Percentiles rank a stretch among this genome's conserved stretches.
Evolutionary conservation across 1,140 invertebrate genomes (phyloP).

Genomic region (Lanistes nyassanus): DNA sequence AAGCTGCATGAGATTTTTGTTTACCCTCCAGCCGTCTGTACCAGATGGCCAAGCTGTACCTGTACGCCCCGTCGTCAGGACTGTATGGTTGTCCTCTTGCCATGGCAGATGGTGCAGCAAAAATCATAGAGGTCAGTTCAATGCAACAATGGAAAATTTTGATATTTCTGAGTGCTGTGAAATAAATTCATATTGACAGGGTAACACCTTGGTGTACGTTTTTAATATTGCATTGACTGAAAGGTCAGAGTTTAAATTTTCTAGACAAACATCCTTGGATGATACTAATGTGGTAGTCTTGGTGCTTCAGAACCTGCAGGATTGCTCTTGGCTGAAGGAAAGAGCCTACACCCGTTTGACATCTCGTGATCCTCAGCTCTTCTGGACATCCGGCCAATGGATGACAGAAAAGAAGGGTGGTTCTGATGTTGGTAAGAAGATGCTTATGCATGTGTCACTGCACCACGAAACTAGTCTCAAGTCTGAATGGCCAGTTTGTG

Average conservation of each 20-base stretch:
- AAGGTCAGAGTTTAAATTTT: not conserved
- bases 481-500: too few species aligned
- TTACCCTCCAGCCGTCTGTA: conserved; percentile 71
- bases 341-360: conserved; percentile 66
- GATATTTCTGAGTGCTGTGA: too few species aligned
- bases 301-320: too few species aligned
- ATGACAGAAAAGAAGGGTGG: conserved; percentile 75
- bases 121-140: conserved; percentile 67
- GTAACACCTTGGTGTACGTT: too few species aligned
- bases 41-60: conserved; percentile 71
- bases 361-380: conserved; percentile 67
- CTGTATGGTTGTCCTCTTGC: conserved; percentile 73
- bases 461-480: too few species aligned
- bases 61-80: conserved; percentile 71
- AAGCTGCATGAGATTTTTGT: too few species aligned
- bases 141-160: not conserved
- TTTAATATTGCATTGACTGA: conserved; percentile 8
- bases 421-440: conserved; percentile 72
- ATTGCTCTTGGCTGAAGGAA: conserved; percentile 39
- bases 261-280: too few species aligned
- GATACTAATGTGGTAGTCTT: too few species aligned
- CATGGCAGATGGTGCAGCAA: conserved; percentile 76
- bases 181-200: too few species aligned
- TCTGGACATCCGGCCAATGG: conserved; percentile 77
- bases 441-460: conserved; percentile 1